Base-by-base conservation (phyloP, 2,888 invertebrate genomes). In the Congeria kusceri region DNA sequence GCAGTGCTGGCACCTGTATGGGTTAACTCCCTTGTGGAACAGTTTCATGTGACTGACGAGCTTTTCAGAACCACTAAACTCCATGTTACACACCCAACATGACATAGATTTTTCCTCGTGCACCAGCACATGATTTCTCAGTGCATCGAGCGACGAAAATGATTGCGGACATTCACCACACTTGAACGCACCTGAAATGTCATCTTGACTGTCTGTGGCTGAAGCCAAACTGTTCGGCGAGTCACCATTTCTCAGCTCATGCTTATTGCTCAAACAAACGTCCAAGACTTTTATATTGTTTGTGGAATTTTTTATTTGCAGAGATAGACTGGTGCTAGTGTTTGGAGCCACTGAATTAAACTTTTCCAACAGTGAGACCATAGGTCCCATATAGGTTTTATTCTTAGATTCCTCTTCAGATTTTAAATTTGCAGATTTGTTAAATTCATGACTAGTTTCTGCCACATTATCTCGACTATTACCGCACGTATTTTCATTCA, bases 1-100 rank as follows among this genome's bases (percentile, higher is more conserved):
- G 61, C 87, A 87, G 15, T 83, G 71, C 32, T 86, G 83, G 80
- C 87, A 87, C 62, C 83, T 83, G 69, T 86, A 87, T 4, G 86
- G 84, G 61, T 78, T 83, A 11, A 69, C 76, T 18, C 87, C 87
- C 11, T 77, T 83, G 59, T 87, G 87, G 1, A 76, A 71, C 11
- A 65, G 67, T 15, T 79, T 63, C 84, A 86, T 85, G 29, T 87
- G 87, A n/a, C 61, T 11, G 25, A 77, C 77, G 3, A 87, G 68
- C 39, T 80, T 72, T 2, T 84, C 81, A 0, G 71, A 44, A 20
- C 46, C 47, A 1, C 23, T 1, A 29, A 71, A 71, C 13, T 27
- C 25, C 23, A 57, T 32, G 9, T 57, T 29, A 47, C 71, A 71
- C 44, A 64, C 57, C 71, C 71, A 71, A 44, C 27, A 71, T 44